Conservation (phyloP, 2,113 vertebrate species). For the Rhegmatorhina hoffmannsi region DNA sequence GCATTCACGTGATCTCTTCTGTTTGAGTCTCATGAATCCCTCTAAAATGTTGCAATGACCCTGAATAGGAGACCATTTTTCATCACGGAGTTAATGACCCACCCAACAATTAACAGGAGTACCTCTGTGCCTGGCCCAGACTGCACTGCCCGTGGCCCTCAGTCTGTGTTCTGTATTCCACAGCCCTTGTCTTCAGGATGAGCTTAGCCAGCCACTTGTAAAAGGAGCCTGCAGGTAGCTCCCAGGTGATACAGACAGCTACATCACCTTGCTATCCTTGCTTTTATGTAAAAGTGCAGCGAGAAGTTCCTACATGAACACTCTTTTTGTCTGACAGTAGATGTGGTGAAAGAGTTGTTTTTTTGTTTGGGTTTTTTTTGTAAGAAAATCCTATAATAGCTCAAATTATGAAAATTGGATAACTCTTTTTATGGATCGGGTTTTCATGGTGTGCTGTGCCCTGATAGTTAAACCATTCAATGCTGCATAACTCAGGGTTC, state of each 20-base stretch:
- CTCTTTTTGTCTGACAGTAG: background rate
- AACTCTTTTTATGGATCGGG: background rate
- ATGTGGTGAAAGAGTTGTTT: background rate
- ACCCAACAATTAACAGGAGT: no score
- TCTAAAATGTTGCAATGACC: background rate
- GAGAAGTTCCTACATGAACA: background rate
- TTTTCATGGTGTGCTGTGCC: background rate
- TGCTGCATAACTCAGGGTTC: background rate
- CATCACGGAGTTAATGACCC: background rate
- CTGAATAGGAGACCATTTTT: background rate
- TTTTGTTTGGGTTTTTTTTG: background rate
- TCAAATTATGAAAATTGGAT: background rate
- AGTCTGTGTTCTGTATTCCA: background rate
- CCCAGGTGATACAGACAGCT: rapidly evolving
- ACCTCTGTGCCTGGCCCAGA: background rate
- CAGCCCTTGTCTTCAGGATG: background rate
- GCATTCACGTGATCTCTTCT: background rate
- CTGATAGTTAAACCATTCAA: background rate
- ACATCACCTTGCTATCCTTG: background rate
- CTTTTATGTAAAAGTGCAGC: background rate
- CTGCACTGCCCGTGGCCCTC: background rate
- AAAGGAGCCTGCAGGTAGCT: background rate
- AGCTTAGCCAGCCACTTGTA: background rate
- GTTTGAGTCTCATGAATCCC: background rate
- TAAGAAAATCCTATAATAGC: background rate